phyloP scores from a whole-genome alignment of 64 coral and sea anemone genomes.

The Montipora foliosa region DNA sequence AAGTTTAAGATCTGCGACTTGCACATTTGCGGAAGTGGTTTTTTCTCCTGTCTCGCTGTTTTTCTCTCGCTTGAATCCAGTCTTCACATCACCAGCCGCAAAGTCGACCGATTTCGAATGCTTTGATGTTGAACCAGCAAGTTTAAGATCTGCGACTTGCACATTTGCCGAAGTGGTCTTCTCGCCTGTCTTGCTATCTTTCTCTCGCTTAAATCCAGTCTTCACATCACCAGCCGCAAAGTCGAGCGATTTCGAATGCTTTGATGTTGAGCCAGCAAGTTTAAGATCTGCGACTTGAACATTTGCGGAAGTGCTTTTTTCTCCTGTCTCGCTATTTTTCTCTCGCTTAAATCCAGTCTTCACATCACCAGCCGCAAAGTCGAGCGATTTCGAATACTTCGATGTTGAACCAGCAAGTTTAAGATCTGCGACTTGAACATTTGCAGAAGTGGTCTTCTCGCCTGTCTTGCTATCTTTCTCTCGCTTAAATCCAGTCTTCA shows the following conservation, averaged over 20 bases:
- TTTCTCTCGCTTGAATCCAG: conserved; percentile 20
- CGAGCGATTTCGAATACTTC: background rate
- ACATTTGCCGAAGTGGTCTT: background rate
- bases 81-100: conserved; percentile 1
- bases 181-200: background rate
- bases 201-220: background rate
- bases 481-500: conserved; percentile 31
- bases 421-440: conserved; percentile 7
- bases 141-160: background rate
- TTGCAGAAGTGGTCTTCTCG: background rate
- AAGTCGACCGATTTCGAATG: background rate
- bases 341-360: conserved; percentile 29
- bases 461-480: conserved; percentile 12
- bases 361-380: conserved; percentile 6
- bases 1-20: background rate
- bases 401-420: conserved; percentile 27
- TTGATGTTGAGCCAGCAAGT: conserved; percentile 5
- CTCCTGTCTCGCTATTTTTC: background rate
- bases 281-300: background rate
- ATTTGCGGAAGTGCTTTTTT: background rate
- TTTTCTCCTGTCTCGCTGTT: background rate
- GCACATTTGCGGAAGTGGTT: background rate
- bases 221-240: background rate
- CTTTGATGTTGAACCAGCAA: background rate
- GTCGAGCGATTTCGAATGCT: background rate